Evolutionary conservation across 2,797 vertebrate species (phyloP), one percentile per base, ranked within the genome.

Genomic region (Natrix natrix): DNA sequence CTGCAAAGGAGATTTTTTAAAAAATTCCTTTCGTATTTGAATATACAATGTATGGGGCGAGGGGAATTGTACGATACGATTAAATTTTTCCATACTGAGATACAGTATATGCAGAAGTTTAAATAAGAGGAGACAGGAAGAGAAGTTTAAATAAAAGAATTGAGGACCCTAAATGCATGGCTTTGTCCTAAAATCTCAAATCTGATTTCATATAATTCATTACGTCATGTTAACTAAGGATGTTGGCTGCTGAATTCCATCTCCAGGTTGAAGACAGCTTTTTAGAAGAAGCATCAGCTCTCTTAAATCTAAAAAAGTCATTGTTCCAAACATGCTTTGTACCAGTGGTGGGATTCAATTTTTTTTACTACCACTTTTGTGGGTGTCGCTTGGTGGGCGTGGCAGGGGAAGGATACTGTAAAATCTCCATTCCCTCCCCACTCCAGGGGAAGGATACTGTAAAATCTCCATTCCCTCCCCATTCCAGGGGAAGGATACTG

Each of bases 1-100:
- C 97, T 97, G 98, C 97, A 97, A 97, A 97, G 96, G 97, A 97
- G 97, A 97, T 57, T 17, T 17, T 5, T 52, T 2, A 12, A 13
- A 37, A 97, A 96, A 97, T 93, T 98, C 97, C 97, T 98, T 98
- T 98, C 98, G 97, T 98, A 98, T 98, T 97, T 97, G 97, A 96
- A 97, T 97, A 97, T 96, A 95, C 97, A 97, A 97, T 97, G 94
- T 97, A 83, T 98, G 56, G 43, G 54, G 43, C 78, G 78, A 22
- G 7, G 26, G 48, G 28, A 83, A 66, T 98, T 98, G 97, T 98
- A 98, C 97, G 87, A 97, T 97, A 97, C 13, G 88, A 97, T 97
- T 96, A 97, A 97, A 97, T 98, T 97, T 91, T 98, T 98, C 98
- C 97, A 97, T 97, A 96, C 96, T 97, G 95, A 96, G 94, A 96